Percentiles rank a stretch among this genome's conserved stretches.
Evolutionary conservation across 2,888 invertebrate genomes (phyloP).

Genomic region (Spilarctia lutea): DNA sequence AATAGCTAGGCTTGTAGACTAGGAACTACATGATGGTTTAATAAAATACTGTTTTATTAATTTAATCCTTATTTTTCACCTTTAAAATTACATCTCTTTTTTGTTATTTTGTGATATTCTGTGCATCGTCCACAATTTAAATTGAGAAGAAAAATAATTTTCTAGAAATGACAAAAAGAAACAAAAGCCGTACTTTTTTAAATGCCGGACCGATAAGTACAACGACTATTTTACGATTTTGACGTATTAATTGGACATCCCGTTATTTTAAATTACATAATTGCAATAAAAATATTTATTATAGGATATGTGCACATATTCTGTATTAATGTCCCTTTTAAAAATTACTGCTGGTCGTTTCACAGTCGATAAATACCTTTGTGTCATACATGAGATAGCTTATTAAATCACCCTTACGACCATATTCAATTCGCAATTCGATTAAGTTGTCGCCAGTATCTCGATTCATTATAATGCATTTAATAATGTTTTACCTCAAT

Average conservation of each 20-base stretch:
- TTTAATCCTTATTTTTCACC: background rate
- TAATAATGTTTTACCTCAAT: conserved; percentile 60
- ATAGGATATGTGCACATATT: background rate
- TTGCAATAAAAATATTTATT: background rate
- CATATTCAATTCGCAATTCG: conserved; percentile 26
- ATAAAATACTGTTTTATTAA: conserved; percentile 1
- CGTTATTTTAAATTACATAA: background rate
- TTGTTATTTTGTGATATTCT: background rate
- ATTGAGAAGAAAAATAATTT: background rate
- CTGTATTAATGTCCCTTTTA: conserved; percentile 13
- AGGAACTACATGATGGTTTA: conserved; percentile 29
- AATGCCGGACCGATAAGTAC: background rate
- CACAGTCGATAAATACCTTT: background rate
- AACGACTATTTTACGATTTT: background rate
- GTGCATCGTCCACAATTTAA: background rate
- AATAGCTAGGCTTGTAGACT: background rate
- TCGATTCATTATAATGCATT: conserved; percentile 50
- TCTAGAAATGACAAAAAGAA: background rate
- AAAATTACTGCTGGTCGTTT: conserved; percentile 19
- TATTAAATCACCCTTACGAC: conserved; percentile 7
- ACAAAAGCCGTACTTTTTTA: background rate
- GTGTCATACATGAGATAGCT: conserved; percentile 3
- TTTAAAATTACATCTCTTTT: background rate
- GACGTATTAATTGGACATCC: background rate
- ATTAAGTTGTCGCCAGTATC: conserved; percentile 57